Evolutionary conservation across 2,888 invertebrate species (phyloP), one percentile per base, ranked within the genome.

Genomic region (Apamea anceps): DNA sequence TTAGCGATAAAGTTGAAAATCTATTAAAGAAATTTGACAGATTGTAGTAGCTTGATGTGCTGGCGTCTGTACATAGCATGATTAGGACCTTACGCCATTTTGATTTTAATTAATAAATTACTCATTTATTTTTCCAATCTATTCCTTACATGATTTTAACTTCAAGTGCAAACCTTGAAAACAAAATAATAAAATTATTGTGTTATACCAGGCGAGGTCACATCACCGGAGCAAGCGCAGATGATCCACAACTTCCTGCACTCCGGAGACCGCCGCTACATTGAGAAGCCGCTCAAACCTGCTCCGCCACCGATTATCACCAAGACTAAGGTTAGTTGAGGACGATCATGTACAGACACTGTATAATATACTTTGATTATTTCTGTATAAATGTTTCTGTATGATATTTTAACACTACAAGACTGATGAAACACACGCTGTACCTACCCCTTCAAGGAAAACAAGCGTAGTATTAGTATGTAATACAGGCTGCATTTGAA

Each of bases 221-320:
- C 98, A 91, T 98, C 98, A 89, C 98, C 98, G 89, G 99, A 99
- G 94, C 98, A 99, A 94, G 98, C 98, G 73, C 98, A 98, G 95
- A 97, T 99, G 95, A 99, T 98, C 89, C 98, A 99, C 97, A 98
- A 98, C 97, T 98, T 99, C 97, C 97, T 99, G 93, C 98, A 99
- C 97, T 99, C 99, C 90, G 99, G 99, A 96, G 99, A 99, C 97
- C 98, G 99, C 77, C 98, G 98, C 93, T 99, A 98, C 94, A 98
- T 99, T 89, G 99, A 99, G 95, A 98, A 98, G 89, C 98, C 98
- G 4, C 95, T 98, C 88, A 98, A 98, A 93, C 98, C 98, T 57
- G 98, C 98, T 77, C 98, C 98, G 57, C 97, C 98, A 76, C 98
- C 98, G 81, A 98, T 98, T 82, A 98, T 98, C 80, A 97, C 97